Percentiles rank a stretch among this genome's conserved stretches.
phyloP scores from a whole-genome alignment of 2,113 vertebrate genomes.

The Trogon surrucura region DNA sequence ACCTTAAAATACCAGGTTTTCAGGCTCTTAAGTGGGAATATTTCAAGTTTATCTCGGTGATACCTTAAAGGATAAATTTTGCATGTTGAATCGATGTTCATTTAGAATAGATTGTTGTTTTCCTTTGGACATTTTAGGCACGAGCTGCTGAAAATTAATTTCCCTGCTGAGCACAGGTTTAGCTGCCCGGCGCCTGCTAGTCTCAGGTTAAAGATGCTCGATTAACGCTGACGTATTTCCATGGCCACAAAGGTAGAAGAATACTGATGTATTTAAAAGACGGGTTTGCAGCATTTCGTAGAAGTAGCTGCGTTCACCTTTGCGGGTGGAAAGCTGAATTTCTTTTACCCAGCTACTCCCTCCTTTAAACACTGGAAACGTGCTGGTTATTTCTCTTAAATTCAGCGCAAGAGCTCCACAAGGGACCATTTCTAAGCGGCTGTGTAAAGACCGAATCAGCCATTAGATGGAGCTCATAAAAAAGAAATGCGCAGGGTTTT shows the following conservation, averaged over 20 bases:
- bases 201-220: not conserved
- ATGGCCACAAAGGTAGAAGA: not conserved
- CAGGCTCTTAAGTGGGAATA: not conserved
- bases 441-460: conserved; percentile 55
- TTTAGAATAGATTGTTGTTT: not conserved
- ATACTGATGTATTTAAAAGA: not conserved
- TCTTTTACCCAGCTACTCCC: not conserved
- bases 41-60: not conserved
- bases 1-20: not conserved
- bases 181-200: not conserved
- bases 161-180: rapidly evolving
- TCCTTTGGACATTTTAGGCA: not conserved
- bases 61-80: not conserved
- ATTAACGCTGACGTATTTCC: not conserved
- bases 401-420: not conserved
- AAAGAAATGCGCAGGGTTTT: conserved; percentile 19
- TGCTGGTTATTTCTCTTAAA: not conserved
- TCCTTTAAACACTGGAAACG: no score
- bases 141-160: not conserved
- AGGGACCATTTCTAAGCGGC: not conserved
- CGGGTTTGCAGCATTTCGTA: rapidly evolving
- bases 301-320: not conserved
- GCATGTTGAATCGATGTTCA: no score
- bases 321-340: not conserved
- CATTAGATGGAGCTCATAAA: conserved; percentile 78